Evolutionary conservation across 2,888 invertebrate genomes (phyloP), one percentile per base, ranked within the genome.

Genomic region (Labia minor): DNA sequence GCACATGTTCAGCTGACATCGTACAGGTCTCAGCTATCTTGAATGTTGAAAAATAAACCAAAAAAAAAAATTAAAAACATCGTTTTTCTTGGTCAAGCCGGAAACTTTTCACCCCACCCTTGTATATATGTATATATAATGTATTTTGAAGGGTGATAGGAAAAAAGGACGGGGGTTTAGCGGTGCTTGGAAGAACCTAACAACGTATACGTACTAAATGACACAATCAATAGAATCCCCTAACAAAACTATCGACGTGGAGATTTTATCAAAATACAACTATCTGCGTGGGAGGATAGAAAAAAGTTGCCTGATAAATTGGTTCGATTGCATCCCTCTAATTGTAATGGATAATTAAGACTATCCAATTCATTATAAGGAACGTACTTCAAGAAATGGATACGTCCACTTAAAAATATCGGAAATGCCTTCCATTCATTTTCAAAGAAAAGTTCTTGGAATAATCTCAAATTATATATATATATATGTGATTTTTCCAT

Each of bases 141-240:
- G 26, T 26, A 26, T 26, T 26, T 26, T 8, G 26, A 26, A 6
- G 26, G 26, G 3, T 3, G 8, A 26, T 26, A 26, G 8, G 26
- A 26, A 8, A 26, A 49, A 49, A 49, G 49, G 3, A 49, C 14
- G 49, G 49, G 4, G 49, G 20, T 18, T 10, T 21, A 33, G 18
- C 26, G 63, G 64, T 33, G 21, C 16, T 20, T 19, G n/a, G 49
- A 62, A n/a, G 19, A 21, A 63, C 21, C n/a, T 21, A 62, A 37
- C 63, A 21, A 19, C 19, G 66, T 37, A 20, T 66, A 63, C 20
- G 68, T 21, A 68, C 68, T 16, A 6, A 20, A 19, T 68, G 68
- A 66, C 49, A 68, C 68, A 68, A 68, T 68, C 68, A 68, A 68
- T 68, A 19, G 18, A 20, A 16, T 19, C 6, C n/a, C 49, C 49